Conservation (phyloP, 2,797 vertebrate species). For the Bucorvus abyssinicus region DNA sequence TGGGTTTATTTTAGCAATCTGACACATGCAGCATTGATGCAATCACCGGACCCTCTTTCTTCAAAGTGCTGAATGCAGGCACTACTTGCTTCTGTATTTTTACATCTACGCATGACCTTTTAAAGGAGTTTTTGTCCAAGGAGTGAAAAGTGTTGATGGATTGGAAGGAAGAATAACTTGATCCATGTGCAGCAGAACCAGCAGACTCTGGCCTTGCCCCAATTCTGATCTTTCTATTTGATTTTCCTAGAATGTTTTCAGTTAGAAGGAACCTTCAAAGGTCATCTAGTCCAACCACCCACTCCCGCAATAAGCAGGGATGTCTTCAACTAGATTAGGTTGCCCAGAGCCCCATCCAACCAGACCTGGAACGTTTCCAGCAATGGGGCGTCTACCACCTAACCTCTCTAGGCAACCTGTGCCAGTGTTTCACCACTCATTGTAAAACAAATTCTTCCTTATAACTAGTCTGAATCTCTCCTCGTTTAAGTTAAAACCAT, state of each 20-base stretch:
- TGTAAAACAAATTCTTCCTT: no score
- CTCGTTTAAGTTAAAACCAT: no score
- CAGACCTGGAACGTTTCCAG: no score
- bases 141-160: neutral
- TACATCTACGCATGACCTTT: fast-evolving
- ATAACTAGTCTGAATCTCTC: no score
- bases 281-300: no score
- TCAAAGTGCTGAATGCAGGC: neutral
- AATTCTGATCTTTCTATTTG: neutral
- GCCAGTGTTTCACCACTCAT: no score
- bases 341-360: no score
- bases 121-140: neutral
- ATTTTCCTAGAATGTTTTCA: neutral
- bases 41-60: neutral
- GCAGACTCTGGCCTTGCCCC: neutral
- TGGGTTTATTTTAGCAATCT: neutral
- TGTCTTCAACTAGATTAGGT: no score
- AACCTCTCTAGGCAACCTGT: no score
- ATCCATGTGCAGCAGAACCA: neutral
- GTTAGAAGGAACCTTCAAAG: no score
- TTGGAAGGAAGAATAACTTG: neutral
- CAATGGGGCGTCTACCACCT: no score
- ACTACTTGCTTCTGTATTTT: neutral
- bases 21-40: neutral
- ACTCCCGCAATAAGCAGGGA: no score